Evolutionary conservation across 2,888 invertebrate species (phyloP), one percentile per base, ranked within the genome.

Genomic region (Clivina fossor): DNA sequence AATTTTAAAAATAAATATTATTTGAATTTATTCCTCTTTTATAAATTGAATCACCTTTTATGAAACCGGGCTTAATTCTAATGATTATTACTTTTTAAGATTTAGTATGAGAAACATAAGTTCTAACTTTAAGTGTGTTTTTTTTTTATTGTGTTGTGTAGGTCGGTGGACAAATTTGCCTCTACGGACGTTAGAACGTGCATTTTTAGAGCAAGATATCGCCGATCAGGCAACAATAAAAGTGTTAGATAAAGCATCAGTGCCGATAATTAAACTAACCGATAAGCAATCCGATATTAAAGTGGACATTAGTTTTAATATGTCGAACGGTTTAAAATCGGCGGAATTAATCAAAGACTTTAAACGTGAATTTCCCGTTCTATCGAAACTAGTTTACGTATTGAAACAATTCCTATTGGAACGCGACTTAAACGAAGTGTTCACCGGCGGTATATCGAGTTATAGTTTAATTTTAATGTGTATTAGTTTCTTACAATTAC

Each of bases 241-340:
- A 80, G 96, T 98, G 67, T 81, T 98, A 65, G 96, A 97, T 77
- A 96, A 94, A 77, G 98, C 98, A 58, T 93, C 95, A 50, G 97
- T 99, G 66, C 99, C 99, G 66, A 98, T 99, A 68, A 93, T 99
- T 62, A 99, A 99, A 80, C 82, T 98, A 75, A 94, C 92, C 22
- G 96, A 98, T 73, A 82, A 82, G 60, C 83, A 84, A 70, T 81
- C 81, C 13, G 90, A 91, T 64, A 90, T 99, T 57, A 92, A 92
- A 80, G 95, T 94, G 68, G 99, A 99, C 78, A 98, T 99, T 73
- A 96, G 97, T 68, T 99, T 99, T 80, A 99, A 99, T 77, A 97
- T 97, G 90, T 90, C 87, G 74, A 96, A 94, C 76, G 97, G 97
- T 57, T 93, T 98, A 37, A 90, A 92, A 77, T 96, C 96, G 65